Base-by-base conservation (phyloP, 2,888 invertebrate genomes). In the Chaitophorus viminalis region DNA sequence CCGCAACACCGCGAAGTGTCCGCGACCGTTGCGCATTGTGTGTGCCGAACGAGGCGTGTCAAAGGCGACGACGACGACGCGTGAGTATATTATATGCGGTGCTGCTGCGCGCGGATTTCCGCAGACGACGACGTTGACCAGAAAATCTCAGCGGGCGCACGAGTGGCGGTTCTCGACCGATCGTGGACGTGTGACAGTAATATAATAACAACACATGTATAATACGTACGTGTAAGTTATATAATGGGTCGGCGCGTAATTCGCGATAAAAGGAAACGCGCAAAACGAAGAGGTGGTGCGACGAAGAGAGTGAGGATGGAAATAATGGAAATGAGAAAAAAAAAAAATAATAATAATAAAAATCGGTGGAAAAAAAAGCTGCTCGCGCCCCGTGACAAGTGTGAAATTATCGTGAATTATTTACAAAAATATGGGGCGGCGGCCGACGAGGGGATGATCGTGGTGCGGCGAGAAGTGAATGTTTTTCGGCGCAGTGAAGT, bases 361-460 rank as follows among this genome's bases (percentile, higher is more conserved):
- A 36, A 79, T 1, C 31, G 8, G 60, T 25, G 25, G 21, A 21
- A 82, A 54, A 60, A 85, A 76, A 74, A 76, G 46, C 76, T 78
- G 78, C 85, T 70, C 46, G 11, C 25, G 3, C 77, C 52, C 70
- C 72, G 86, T 86, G 86, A 86, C 86, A 86, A 86, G 86, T 86
- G 86, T 86, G 86, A 86, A 86, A 86, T 86, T 78, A 29, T 86
- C 86, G 86, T 86, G 86, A 86, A 86, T 86, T 86, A 86, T 86
- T 86, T 86, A 86, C 86, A 78, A 86, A 78, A 86, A 86, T 86
- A 78, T 65, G 46, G 82, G 52, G 14, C 77, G 52, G 52, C 9
- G 52, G 14, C 21, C 31, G 33, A 39, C 68, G 83, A 76, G 75
- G 6, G 14, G 76, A 39, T 39, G 14, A 25, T 31, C 25, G 46